Base-by-base conservation (phyloP, 2,888 invertebrate species). In the Drosophila differens region DNA sequence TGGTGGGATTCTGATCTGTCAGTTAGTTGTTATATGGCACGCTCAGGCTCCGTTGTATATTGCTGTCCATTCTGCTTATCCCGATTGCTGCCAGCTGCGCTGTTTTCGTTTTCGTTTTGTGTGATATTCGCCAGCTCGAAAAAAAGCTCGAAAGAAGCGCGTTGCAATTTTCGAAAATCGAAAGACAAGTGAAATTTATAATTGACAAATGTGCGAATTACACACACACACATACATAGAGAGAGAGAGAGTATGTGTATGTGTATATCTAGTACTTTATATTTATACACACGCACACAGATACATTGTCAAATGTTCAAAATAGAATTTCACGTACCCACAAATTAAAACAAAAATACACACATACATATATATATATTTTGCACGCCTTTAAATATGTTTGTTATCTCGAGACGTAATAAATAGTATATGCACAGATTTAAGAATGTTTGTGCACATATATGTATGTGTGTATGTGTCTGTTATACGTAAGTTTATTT, bases 1-100 rank as follows among this genome's bases (percentile, higher is more conserved):
- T 68, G 68, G 41, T 70, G 44, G 64, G 63, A 75, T 75, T 76
- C 76, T 81, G 67, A 80, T 79, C 70, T 58, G 72, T 81, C 76
- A 75, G 75, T 75, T 47, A 47, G 47, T 68, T 76, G 79, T 73
- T 79, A 68, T 81, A 73, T 66, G 73, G 77, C 81, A 65, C 81
- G 73, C 72, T 79, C 81, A 79, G 77, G 72, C 77, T 76, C 77
- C 81, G 79, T 81, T 73, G 81, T 72, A 76, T 68, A 67, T 72
- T 71, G 81, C 67, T 62, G 49, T 49, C 47, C 47, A 44, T 53
- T 77, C 28, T 65, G 65, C 37, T 28, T 35, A 55, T 9, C 35
- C 52, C 39, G 28, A 41, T 35, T 49, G 60, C 35, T 25, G 37
- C 35, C 47, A 47, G 58, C 41, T 70, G 54, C 52, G 52, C 25